Conservation (phyloP, 2,797 vertebrate species). For the Xiphophorus birchmanni region DNA sequence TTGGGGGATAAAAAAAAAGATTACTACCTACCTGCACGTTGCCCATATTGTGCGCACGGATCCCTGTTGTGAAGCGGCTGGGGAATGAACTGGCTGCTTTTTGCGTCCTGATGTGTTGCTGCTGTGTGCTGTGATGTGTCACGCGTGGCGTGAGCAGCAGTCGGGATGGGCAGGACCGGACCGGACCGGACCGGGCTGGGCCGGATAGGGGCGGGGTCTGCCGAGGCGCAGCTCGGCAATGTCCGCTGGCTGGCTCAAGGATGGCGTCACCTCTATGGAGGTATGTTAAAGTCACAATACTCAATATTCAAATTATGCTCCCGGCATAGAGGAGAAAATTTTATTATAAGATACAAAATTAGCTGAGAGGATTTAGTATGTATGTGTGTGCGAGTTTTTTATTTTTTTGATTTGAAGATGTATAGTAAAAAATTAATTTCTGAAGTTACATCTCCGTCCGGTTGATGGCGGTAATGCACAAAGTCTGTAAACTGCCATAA, state of each 20-base stretch:
- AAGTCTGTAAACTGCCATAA: too few relatives aligned
- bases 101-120: neutral
- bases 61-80: neutral
- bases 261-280: neutral
- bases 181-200: neutral
- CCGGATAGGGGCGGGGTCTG: neutral
- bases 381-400: too few relatives aligned
- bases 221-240: neutral
- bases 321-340: too few relatives aligned
- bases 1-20: neutral
- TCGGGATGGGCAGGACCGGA: neutral
- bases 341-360: too few relatives aligned
- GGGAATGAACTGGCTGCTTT: neutral
- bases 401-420: too few relatives aligned
- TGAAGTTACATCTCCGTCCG: too few relatives aligned
- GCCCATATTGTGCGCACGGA: constrained; percentile 17
- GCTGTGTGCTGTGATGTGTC: neutral
- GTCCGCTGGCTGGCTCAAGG: neutral
- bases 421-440: too few relatives aligned
- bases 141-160: constrained; percentile 7
- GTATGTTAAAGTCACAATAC: neutral
- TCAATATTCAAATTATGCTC: neutral
- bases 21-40: constrained; percentile 29
- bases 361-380: too few relatives aligned
- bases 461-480: too few relatives aligned